phyloP scores from a whole-genome alignment of 2,888 invertebrate species.

The Axea sp. region DNA sequence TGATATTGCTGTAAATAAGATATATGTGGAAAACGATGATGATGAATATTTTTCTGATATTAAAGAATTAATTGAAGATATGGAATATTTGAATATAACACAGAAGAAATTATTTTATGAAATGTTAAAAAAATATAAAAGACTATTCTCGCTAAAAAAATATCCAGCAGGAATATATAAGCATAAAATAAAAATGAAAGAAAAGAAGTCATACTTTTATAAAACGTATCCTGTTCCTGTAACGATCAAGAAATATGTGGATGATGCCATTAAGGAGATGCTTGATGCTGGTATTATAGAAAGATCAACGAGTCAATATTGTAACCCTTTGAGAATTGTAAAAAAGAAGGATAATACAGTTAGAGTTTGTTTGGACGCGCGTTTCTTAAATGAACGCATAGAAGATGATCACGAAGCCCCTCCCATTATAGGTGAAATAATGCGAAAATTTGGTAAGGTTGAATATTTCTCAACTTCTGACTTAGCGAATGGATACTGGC shows the following conservation, averaged over 20 bases:
- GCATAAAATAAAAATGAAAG: neutral
- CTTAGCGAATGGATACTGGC: conserved; percentile 62
- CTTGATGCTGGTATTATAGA: conserved; percentile 66
- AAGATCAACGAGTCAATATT: conserved; percentile 65
- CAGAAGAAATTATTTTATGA: conserved; percentile 1
- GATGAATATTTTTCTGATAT: too few species aligned
- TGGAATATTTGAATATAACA: conserved; percentile 8
- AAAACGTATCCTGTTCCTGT: conserved; percentile 68
- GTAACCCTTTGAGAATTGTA: conserved; percentile 69
- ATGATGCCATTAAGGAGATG: conserved; percentile 66
- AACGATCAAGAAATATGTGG: conserved; percentile 62
- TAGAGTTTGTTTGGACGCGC: too few species aligned
- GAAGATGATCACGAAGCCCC: conserved; percentile 66
- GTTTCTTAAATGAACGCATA: conserved; percentile 68
- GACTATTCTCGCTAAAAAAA: conserved; percentile 60
- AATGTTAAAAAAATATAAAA: conserved; percentile 11
- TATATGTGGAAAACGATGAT: conserved; percentile 2
- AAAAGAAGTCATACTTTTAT: conserved; percentile 8
- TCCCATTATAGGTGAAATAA: conserved; percentile 55
- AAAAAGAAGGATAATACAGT: conserved; percentile 68
- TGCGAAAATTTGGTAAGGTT: conserved; percentile 51
- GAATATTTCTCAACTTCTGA: conserved; percentile 60
- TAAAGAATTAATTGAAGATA: conserved; percentile 12
- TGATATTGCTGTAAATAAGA: neutral
- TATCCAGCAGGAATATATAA: conserved; percentile 46